A percentile compares a stretch with the other conserved stretches of the same genome.
Evolutionary conservation across 2,888 invertebrate genomes (phyloP).

Genomic region (Arge pagana): DNA sequence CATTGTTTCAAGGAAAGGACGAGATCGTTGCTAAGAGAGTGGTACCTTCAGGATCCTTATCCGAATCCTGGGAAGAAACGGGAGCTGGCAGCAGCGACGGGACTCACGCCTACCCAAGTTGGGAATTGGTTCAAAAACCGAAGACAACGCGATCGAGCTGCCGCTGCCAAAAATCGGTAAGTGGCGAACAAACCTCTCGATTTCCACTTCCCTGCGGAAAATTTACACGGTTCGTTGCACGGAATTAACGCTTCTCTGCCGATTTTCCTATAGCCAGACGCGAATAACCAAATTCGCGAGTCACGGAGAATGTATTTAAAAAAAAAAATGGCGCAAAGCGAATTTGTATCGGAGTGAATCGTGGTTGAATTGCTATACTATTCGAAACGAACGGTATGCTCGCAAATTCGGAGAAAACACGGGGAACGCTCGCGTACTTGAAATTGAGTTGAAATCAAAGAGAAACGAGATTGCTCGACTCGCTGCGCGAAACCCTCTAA

Average conservation of each 20-base stretch:
- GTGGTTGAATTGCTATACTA: too few relatives aligned
- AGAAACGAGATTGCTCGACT: too few relatives aligned
- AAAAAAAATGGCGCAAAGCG: not conserved
- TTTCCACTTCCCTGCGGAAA: too few relatives aligned
- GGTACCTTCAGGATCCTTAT: constrained; percentile 98
- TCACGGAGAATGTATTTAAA: too few relatives aligned
- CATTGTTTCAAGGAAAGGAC: constrained; percentile 97
- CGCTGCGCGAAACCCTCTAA: too few relatives aligned
- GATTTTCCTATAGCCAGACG: not conserved
- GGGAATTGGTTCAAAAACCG: constrained; percentile 94
- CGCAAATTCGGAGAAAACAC: too few relatives aligned
- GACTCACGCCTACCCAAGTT: constrained; percentile 90
- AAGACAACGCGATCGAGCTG: constrained; percentile 84
- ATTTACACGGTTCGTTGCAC: too few relatives aligned
- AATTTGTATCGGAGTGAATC: not conserved
- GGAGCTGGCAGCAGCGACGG: constrained; percentile 88
- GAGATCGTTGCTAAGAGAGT: constrained; percentile 90
- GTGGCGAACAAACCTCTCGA: too few relatives aligned
- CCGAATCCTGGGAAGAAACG: constrained; percentile 93
- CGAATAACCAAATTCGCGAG: too few relatives aligned
- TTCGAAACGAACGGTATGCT: too few relatives aligned
- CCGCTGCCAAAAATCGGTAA: constrained; percentile 96
- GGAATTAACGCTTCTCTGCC: not conserved
- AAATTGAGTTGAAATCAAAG: too few relatives aligned
- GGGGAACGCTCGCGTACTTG: too few relatives aligned